Evolutionary conservation across 2,888 invertebrate genomes (phyloP), one percentile per base, ranked within the genome.

Genomic region (Eustalomyia histrio): DNA sequence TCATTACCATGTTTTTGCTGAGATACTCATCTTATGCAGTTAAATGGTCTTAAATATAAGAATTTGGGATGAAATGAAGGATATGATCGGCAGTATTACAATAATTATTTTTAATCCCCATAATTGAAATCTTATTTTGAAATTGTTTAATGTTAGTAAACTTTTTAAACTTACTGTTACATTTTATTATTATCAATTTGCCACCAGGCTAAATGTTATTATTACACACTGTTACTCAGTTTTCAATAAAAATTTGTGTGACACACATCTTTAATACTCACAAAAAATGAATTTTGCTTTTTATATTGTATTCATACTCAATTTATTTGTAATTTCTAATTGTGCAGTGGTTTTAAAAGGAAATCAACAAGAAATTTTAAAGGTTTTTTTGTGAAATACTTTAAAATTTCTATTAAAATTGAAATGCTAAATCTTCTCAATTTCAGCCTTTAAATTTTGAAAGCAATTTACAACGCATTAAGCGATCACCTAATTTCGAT

Each of bases 401-500:
- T 29, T 39, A 12, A 12, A 1, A 16, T n/a, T 5, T n/a, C n/a
- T 47, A 14, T 47, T 47, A n/a, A 0, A 0, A 3, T 47, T n/a
- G n/a, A 6, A 47, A 47, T 47, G n/a, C 5, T 47, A n/a, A n/a
- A n/a, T n/a, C n/a, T 6, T n/a, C 6, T 47, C n/a, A 14, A 47
- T 47, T 47, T n/a, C 4, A 47, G 43, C 14, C 14, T 47, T n/a
- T 14, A 47, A n/a, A 47, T 47, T 7, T 76, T 52, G 18, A 78
- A 73, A 17, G 55, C 2, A 61, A 5, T 9, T 52, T 78, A 3
- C 50, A 43, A 43, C 76, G 83, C 14, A 8, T 39, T 4, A 17
- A 58, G 50, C 64, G 80, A 72, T 72, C 71, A 9, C 57, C 64
- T 14, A 16, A 82, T 50, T 76, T 72, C 57, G 69, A 74, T 50